Conservation (phyloP, 2,797 vertebrate species). For the Rhinella marina region DNA sequence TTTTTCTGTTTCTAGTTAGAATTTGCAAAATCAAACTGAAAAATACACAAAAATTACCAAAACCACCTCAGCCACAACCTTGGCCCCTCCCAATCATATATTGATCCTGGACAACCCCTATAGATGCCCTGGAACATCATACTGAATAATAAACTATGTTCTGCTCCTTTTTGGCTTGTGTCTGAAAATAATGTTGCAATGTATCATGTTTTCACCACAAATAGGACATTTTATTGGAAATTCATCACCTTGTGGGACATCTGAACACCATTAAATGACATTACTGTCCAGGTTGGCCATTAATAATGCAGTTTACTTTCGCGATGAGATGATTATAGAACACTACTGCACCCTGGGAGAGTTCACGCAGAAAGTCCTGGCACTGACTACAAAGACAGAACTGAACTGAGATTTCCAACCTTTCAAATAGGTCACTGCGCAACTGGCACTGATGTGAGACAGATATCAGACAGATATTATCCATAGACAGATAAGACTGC, state of each 20-base stretch:
- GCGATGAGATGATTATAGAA: background rate
- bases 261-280: background rate
- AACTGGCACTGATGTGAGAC: conserved; percentile 30
- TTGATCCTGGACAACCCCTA: too few species aligned
- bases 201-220: background rate
- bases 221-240: background rate
- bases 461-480: conserved; percentile 53
- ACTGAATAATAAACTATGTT: background rate
- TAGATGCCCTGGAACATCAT: background rate
- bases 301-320: conserved; percentile 10
- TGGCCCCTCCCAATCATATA: too few species aligned
- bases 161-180: background rate
- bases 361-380: conserved; percentile 18
- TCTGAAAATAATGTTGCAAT: background rate
- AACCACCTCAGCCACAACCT: too few species aligned
- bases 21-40: too few species aligned
- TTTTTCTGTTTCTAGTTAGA: too few species aligned
- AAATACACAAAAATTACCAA: too few species aligned
- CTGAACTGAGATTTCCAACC: background rate
- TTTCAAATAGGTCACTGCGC: conserved; percentile 44
- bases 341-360: background rate
- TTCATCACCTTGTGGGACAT: background rate
- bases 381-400: conserved; percentile 11
- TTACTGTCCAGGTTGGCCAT: background rate
- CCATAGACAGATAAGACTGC: conserved; percentile 23